Conservation (phyloP, 2,888 invertebrate genomes). For the Eurytoma adleriae region DNA sequence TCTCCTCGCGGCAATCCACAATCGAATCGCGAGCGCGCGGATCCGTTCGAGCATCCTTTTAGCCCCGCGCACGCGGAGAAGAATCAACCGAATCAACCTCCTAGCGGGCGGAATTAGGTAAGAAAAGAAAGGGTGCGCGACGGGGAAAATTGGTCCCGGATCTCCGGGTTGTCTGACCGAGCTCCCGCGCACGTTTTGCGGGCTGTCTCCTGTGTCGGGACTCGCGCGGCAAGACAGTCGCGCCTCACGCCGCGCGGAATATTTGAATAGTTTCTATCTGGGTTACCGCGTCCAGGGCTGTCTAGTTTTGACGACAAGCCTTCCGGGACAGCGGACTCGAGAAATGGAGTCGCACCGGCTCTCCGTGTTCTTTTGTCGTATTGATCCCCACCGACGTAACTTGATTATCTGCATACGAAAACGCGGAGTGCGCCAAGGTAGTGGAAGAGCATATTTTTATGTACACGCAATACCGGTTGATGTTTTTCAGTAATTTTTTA, state of each 20-base stretch:
- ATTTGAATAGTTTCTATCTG: constrained; percentile 27
- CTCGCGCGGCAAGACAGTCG: constrained; percentile 2
- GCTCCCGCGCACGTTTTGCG: background rate
- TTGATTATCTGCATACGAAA: background rate
- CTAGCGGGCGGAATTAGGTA: background rate
- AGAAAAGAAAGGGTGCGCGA: background rate
- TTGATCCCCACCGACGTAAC: background rate
- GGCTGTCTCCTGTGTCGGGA: background rate
- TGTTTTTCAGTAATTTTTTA: too few species aligned
- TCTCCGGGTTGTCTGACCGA: background rate
- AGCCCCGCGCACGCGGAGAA: background rate
- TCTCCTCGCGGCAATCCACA: constrained; percentile 1
- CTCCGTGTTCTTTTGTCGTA: background rate
- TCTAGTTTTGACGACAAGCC: constrained; percentile 20
- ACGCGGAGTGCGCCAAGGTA: too few species aligned
- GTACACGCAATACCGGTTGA: too few species aligned
- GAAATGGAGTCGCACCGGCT: background rate
- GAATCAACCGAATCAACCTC: too few species aligned
- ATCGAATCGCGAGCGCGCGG: constrained; percentile 35
- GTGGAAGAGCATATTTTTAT: too few species aligned
- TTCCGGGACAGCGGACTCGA: background rate
- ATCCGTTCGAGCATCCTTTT: background rate
- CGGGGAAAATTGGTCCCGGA: background rate
- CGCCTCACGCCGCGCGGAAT: background rate
- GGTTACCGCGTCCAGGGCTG: constrained; percentile 6